Percentiles rank a stretch among this genome's conserved stretches.
phyloP scores from a whole-genome alignment of 2,888 invertebrate genomes.

The Acanthopleura granulata region DNA sequence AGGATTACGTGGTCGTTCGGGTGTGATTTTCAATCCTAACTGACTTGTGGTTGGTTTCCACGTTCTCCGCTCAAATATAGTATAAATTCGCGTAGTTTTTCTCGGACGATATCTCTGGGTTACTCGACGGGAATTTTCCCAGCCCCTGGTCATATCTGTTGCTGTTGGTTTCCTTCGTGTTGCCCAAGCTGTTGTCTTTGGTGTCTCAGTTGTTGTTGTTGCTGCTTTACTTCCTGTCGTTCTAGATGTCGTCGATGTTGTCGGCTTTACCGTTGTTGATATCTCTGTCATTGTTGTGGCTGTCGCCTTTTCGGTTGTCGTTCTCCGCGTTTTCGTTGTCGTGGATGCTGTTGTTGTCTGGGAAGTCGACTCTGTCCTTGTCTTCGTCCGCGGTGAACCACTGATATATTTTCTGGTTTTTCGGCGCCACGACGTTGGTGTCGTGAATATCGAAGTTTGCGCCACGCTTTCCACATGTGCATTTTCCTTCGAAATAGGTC shows the following conservation, averaged over 20 bases:
- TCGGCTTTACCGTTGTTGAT: not conserved
- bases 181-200: not conserved
- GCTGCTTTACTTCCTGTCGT: not conserved
- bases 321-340: conserved; percentile 12
- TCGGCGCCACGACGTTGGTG: not conserved
- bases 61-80: too few relatives aligned
- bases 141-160: not conserved
- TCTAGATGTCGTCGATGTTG: not conserved
- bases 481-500: not conserved
- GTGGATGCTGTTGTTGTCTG: not conserved
- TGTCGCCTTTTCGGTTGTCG: not conserved
- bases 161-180: not conserved
- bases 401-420: not conserved
- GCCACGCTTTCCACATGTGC: not conserved
- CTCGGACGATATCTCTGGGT: too few relatives aligned
- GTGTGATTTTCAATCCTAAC: too few relatives aligned
- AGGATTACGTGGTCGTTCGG: too few relatives aligned
- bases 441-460: not conserved
- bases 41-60: too few relatives aligned
- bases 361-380: not conserved
- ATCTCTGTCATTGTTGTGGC: not conserved
- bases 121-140: too few relatives aligned
- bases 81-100: too few relatives aligned
- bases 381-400: not conserved
- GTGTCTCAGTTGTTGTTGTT: not conserved